phyloP scores from a whole-genome alignment of 2,113 vertebrate genomes.

The Marmota flaviventris region DNA sequence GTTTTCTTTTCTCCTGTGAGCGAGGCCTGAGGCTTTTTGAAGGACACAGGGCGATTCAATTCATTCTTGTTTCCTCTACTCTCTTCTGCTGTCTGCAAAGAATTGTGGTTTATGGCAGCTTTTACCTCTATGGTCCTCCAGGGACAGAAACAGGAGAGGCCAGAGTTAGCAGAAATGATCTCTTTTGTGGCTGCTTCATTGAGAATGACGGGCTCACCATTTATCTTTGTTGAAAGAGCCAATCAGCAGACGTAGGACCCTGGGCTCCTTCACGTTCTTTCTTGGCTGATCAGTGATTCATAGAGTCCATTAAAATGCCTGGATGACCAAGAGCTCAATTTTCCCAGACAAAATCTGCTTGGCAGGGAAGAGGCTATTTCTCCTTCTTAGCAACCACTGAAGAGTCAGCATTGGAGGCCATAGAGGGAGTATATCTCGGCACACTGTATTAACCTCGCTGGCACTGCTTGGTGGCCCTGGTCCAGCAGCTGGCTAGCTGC shows the following conservation, averaged over 20 bases:
- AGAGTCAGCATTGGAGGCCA: slow-evolving; percentile 64
- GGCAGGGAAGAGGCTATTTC: slow-evolving; percentile 71
- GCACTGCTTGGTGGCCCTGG: slow-evolving; percentile 53
- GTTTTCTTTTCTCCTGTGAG: background rate
- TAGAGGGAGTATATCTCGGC: slow-evolving; percentile 14
- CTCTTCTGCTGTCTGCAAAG: slow-evolving; percentile 53
- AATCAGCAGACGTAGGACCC: slow-evolving; percentile 57
- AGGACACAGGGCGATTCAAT: slow-evolving; percentile 13
- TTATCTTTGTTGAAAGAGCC: slow-evolving; percentile 76
- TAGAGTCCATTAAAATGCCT: slow-evolving; percentile 78
- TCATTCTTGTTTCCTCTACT: slow-evolving; percentile 41
- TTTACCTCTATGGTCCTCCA: slow-evolving; percentile 51
- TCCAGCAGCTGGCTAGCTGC: slow-evolving; percentile 33
- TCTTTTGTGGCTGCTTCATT: slow-evolving; percentile 63
- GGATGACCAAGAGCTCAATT: slow-evolving; percentile 79
- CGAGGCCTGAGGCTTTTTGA: slow-evolving; percentile 32
- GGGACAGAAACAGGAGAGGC: slow-evolving; percentile 54
- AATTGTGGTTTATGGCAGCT: slow-evolving; percentile 72
- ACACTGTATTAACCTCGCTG: slow-evolving; percentile 62
- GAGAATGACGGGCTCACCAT: slow-evolving; percentile 62
- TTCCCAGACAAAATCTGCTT: slow-evolving; percentile 54
- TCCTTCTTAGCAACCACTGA: slow-evolving; percentile 66
- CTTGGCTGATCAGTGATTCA: slow-evolving; percentile 76
- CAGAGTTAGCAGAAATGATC: slow-evolving; percentile 27
- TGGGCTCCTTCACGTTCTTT: slow-evolving; percentile 59